A percentile compares a stretch with the other conserved stretches of the same genome.
Evolutionary conservation across 2,113 vertebrate genomes (phyloP).

Genomic region (Lepisosteus oculatus): DNA sequence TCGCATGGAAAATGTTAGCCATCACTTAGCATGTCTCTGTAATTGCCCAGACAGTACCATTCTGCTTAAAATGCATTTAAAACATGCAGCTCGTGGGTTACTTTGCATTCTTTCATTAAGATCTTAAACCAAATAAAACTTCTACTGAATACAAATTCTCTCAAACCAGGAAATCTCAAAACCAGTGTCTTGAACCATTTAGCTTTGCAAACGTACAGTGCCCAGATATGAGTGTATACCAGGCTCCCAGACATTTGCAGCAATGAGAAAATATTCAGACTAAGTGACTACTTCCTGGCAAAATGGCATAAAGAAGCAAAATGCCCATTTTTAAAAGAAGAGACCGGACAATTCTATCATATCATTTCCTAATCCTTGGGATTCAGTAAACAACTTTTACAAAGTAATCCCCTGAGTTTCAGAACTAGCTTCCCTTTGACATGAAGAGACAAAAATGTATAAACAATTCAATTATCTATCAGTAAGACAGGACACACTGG

Average conservation of each 20-base stretch:
- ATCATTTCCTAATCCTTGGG: slow-evolving; percentile 12
- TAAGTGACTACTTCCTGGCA: slow-evolving; percentile 15
- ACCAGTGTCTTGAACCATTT: too few relatives aligned
- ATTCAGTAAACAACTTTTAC: slow-evolving; percentile 11
- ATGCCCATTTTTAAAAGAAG: slow-evolving; percentile 12
- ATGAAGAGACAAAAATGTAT: not conserved
- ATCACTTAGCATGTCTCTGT: too few relatives aligned
- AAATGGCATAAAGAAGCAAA: slow-evolving; percentile 9
- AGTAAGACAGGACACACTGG: not conserved
- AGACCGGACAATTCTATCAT: not conserved
- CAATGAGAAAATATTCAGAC: not conserved
- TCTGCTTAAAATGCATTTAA: too few relatives aligned
- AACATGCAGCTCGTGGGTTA: too few relatives aligned
- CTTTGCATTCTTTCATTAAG: too few relatives aligned
- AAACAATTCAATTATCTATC: slow-evolving; percentile 14
- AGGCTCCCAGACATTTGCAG: not conserved
- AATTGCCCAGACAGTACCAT: too few relatives aligned
- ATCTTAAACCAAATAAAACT: too few relatives aligned
- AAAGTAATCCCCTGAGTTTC: not conserved
- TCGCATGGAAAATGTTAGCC: too few relatives aligned
- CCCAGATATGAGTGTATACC: not conserved
- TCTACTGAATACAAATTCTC: too few relatives aligned
- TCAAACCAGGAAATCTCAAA: too few relatives aligned
- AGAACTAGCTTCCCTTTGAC: slow-evolving; percentile 6
- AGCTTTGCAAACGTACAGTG: too few relatives aligned